phyloP scores from a whole-genome alignment of 2,113 vertebrate species.

The Nematolebias whitei region DNA sequence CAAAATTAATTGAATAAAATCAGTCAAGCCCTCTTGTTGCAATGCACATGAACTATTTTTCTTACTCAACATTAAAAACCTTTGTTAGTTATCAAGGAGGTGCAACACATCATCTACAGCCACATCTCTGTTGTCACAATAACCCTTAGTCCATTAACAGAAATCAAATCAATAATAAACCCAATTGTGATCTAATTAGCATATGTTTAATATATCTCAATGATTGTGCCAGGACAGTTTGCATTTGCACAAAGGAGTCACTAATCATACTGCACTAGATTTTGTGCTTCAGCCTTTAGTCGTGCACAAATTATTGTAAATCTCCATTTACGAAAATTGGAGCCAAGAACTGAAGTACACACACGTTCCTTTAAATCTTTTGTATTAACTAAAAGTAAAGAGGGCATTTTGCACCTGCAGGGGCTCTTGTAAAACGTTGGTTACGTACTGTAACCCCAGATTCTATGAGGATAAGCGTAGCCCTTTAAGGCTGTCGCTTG shows the following conservation, averaged over 20 bases:
- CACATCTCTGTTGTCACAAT: constrained; percentile 8
- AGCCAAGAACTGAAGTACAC: constrained; percentile 18
- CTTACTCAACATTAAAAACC: neutral
- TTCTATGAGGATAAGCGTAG: too few relatives aligned
- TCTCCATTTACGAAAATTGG: constrained; percentile 24
- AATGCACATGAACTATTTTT: neutral
- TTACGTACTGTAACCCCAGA: too few relatives aligned
- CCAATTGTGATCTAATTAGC: constrained; percentile 50
- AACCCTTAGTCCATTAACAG: constrained; percentile 42
- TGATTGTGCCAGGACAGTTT: constrained; percentile 35
- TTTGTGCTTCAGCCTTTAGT: constrained; percentile 17
- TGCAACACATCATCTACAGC: constrained; percentile 13
- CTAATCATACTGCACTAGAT: constrained; percentile 13
- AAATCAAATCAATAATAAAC: constrained; percentile 45
- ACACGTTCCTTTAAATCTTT: constrained; percentile 14
- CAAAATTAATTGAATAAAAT: neutral
- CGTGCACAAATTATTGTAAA: constrained; percentile 39
- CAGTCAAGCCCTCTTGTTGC: neutral
- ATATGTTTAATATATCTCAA: constrained; percentile 27
- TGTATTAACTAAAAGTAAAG: constrained; percentile 17
- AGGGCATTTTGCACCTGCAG: constrained; percentile 34
- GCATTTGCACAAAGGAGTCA: constrained; percentile 39
- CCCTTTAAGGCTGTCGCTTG: too few relatives aligned
- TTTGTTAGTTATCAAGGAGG: neutral
- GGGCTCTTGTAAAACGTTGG: constrained; percentile 42